Conservation (phyloP, 1,140 invertebrate species). For the Idris sp. region DNA sequence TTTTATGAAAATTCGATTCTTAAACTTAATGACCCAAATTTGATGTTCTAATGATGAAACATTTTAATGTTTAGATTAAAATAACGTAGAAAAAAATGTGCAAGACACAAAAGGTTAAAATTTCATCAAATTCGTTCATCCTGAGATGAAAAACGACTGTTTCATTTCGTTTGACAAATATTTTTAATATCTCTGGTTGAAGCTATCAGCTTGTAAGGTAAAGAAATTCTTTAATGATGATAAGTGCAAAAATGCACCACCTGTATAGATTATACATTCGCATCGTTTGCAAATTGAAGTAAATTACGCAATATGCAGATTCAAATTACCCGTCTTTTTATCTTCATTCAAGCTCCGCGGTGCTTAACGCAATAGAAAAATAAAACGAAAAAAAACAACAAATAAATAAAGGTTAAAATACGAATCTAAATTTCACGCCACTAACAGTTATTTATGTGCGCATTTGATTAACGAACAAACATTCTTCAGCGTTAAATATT, state of each 20-base stretch:
- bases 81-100: too few relatives aligned
- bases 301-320: constrained; percentile 62
- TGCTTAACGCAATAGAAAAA: constrained; percentile 44
- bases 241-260: constrained; percentile 37
- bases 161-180: constrained; percentile 47
- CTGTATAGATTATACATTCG: constrained; percentile 53
- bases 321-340: constrained; percentile 57
- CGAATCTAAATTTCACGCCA: constrained; percentile 37
- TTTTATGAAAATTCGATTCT: too few relatives aligned
- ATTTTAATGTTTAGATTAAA: too few relatives aligned
- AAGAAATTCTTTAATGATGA: constrained; percentile 43
- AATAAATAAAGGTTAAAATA: too few relatives aligned
- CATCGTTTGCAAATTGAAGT: constrained; percentile 59
- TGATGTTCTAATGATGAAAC: too few relatives aligned
- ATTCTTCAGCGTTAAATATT: too few relatives aligned
- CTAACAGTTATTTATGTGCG: constrained; percentile 50
- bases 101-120: too few relatives aligned
- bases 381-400: too few relatives aligned
- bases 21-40: too few relatives aligned
- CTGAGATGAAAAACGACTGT: constrained; percentile 26
- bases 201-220: constrained; percentile 22
- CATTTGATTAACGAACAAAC: constrained; percentile 26
- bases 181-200: constrained; percentile 40
- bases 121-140: too few relatives aligned
- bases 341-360: constrained; percentile 42